phyloP scores from a whole-genome alignment of 2,113 vertebrate species.

The Bubo bubo region DNA sequence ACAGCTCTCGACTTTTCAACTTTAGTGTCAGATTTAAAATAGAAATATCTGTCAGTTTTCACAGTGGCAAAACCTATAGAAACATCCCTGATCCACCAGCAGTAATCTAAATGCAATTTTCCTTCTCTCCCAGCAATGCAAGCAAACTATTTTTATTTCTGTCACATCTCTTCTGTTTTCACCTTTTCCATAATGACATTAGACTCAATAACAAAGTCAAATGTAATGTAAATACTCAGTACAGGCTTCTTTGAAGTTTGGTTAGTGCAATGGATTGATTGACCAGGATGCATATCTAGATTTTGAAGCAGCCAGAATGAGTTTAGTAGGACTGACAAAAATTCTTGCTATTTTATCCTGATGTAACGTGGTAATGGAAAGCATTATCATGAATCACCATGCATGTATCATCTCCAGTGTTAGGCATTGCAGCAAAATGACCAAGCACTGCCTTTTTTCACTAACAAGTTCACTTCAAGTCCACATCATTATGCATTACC shows the following conservation, averaged over 20 bases:
- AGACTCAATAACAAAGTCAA: neutral
- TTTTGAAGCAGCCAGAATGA: neutral
- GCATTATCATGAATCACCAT: neutral
- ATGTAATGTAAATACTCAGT: neutral
- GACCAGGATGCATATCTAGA: neutral
- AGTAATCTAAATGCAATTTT: neutral
- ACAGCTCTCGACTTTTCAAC: neutral
- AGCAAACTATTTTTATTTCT: neutral
- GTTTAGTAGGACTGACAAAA: neutral
- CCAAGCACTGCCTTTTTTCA: neutral
- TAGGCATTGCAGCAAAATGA: neutral
- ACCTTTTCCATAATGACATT: neutral
- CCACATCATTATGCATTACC: neutral
- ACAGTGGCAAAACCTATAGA: neutral
- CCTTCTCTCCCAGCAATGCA: neutral
- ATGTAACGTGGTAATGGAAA: neutral
- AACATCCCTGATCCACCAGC: neutral
- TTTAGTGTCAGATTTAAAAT: constrained; percentile 13
- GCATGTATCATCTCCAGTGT: neutral
- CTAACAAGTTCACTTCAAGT: neutral
- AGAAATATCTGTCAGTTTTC: neutral
- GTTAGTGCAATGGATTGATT: neutral
- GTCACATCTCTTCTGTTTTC: neutral
- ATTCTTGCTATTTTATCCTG: neutral
- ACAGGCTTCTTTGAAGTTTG: neutral